phyloP scores from a whole-genome alignment of 2,888 invertebrate genomes.

The Idaea biselata region DNA sequence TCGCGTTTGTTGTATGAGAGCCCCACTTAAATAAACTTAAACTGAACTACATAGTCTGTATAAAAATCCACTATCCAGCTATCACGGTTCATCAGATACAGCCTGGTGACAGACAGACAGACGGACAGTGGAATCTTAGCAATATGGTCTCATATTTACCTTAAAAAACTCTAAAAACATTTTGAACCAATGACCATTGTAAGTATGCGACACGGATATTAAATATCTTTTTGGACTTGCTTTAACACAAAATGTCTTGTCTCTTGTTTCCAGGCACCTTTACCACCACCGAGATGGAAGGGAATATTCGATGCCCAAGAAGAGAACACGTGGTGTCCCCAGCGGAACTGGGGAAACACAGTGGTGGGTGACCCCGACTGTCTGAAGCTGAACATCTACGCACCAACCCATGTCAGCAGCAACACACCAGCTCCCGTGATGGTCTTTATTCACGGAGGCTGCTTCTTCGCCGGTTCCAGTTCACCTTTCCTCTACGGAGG shows the following conservation, averaged over 20 bases:
- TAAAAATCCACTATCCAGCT: too few relatives aligned
- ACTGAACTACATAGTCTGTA: too few relatives aligned
- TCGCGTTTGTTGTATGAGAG: too few relatives aligned
- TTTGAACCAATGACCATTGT: background rate
- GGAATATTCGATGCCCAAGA: conserved; percentile 64
- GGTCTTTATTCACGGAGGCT: conserved; percentile 84
- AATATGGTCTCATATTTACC: too few relatives aligned
- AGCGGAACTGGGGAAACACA: conserved; percentile 48
- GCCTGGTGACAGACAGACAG: too few relatives aligned
- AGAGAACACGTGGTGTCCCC: conserved; percentile 67
- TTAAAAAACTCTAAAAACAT: background rate
- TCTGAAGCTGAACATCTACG: conserved; percentile 63
- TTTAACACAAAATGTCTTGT: conserved; percentile 19
- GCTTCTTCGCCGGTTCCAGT: conserved; percentile 81
- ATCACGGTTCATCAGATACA: too few relatives aligned
- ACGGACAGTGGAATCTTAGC: too few relatives aligned
- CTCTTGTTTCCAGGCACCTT: conserved; percentile 59
- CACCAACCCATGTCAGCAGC: conserved; percentile 38
- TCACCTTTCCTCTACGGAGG: conserved; percentile 81
- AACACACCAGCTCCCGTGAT: conserved; percentile 74
- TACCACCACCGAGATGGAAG: conserved; percentile 63
- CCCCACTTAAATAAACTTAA: too few relatives aligned
- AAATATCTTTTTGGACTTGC: background rate
- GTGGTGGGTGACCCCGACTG: conserved; percentile 60
- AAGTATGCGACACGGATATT: background rate